These are phyloP conservation scores for Bemisia tabaci DNA, from an alignment of 1,140 invertebrate genomes.

Conservation along the genomic window DNA sequence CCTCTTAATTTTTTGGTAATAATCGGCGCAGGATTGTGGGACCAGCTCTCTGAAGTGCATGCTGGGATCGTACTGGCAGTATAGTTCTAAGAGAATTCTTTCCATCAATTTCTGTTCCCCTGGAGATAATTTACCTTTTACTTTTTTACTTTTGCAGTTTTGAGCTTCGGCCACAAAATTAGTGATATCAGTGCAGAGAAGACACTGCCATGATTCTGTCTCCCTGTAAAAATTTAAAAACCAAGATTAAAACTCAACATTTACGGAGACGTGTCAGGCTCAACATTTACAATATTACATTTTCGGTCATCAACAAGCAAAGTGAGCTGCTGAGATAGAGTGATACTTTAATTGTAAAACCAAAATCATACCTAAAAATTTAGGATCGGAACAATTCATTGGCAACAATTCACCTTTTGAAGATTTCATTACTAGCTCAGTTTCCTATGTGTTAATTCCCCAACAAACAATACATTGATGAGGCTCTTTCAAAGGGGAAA, in stretches of 20 bases:
- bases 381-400: no score
- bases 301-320: no score
- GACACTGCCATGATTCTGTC: slow-evolving; percentile 79
- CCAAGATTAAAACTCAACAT: slow-evolving; percentile 9
- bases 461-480: no score
- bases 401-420: no score
- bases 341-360: no score
- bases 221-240: slow-evolving; percentile 41
- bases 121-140: slow-evolving; percentile 42
- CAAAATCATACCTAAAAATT: no score
- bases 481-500: no score
- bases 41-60: slow-evolving; percentile 74
- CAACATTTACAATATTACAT: background rate
- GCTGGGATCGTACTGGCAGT: slow-evolving; percentile 77
- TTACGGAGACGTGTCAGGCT: slow-evolving; percentile 9
- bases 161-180: slow-evolving; percentile 14
- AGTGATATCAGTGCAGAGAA: slow-evolving; percentile 64
- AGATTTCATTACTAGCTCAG: no score
- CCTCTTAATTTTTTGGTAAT: slow-evolving; percentile 57
- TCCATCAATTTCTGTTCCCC: slow-evolving; percentile 58
- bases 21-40: slow-evolving; percentile 47
- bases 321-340: no score
- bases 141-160: slow-evolving; percentile 24
- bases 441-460: no score
- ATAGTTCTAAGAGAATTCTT: slow-evolving; percentile 71